Conservation (phyloP, 2,888 invertebrate species). For the Rhodophaea formosa region DNA sequence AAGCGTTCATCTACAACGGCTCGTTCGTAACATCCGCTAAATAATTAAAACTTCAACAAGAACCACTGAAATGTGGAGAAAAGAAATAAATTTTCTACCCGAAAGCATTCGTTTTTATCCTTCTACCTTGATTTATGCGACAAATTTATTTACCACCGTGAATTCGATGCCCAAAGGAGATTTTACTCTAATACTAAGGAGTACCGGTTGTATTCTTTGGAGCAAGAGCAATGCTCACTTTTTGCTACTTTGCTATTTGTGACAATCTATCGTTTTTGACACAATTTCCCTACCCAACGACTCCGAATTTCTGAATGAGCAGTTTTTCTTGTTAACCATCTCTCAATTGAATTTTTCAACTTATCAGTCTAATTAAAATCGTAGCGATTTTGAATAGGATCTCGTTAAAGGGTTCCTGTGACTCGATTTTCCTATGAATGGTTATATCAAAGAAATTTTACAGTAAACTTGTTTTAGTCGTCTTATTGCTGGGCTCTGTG, state of each 20-base stretch:
- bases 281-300: slow-evolving; percentile 27
- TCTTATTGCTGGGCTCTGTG: too few relatives aligned
- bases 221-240: neutral
- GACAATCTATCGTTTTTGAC: slow-evolving; percentile 31
- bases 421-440: neutral
- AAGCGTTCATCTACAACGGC: slow-evolving; percentile 57
- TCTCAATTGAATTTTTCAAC: slow-evolving; percentile 18
- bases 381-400: neutral
- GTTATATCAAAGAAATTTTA: neutral
- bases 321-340: slow-evolving; percentile 9
- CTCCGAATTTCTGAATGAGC: slow-evolving; percentile 20
- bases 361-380: slow-evolving; percentile 1
- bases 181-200: slow-evolving; percentile 33
- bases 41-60: slow-evolving; percentile 75
- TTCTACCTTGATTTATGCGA: slow-evolving; percentile 58
- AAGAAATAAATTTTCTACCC: slow-evolving; percentile 71
- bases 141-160: slow-evolving; percentile 42
- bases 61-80: slow-evolving; percentile 65
- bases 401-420: neutral
- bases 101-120: slow-evolving; percentile 70
- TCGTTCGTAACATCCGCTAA: slow-evolving; percentile 64
- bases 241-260: slow-evolving; percentile 34
- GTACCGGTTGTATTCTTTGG: slow-evolving; percentile 29
- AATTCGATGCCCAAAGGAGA: slow-evolving; percentile 30
- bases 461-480: neutral